Base-by-base conservation (phyloP, 2,113 vertebrate species). In the Chascanopsetta lugubris region DNA sequence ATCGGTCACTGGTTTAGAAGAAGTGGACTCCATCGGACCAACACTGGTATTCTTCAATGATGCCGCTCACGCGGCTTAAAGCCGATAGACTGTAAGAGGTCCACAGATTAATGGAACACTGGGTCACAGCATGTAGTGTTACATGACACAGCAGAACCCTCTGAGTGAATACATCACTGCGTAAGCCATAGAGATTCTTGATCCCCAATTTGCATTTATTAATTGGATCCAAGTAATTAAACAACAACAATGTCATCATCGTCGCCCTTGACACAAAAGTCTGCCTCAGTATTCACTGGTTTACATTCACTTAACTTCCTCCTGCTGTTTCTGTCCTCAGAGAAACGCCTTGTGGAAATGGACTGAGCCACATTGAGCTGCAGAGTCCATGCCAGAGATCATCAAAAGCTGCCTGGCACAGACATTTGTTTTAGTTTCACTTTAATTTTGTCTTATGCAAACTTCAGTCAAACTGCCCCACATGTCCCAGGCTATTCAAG, bases 331-430 rank as follows among this genome's bases (percentile, higher is more conserved):
- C 15, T 20, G 24, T 1, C 3, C 8, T 47, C 51, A 42, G 12
- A 40, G 17, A 63, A 63, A 53, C 0, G 0, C 13, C 21, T n/a
- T 49, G 12, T 55, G 36, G 29, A 13, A 48, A 59, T 53, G 20
- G 2, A 8, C 0, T 7, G 18, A n/a, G 3, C 30, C 34, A 5
- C 25, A 53, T 8, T 6, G 47, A 69, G 40, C 22, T 11, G 17
- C 43, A 38, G 27, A 20, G 34, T n/a, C 4, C 13, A 3, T 38
- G 47, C 27, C 26, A 60, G 3, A 36, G 27, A 47, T 34, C 48
- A 45, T n/a, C 21, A 11, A 54, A n/a, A 38, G 20, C 21, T 32
- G 29, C 58, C 30, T 55, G 58, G 58, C 40, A 55, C 38, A 27
- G 10, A 10, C 27, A 18, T 3, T n/a, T 25, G 8, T 12, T 50